Conservation (phyloP, 1,140 invertebrate genomes). For the Potamilus streckersoni region DNA sequence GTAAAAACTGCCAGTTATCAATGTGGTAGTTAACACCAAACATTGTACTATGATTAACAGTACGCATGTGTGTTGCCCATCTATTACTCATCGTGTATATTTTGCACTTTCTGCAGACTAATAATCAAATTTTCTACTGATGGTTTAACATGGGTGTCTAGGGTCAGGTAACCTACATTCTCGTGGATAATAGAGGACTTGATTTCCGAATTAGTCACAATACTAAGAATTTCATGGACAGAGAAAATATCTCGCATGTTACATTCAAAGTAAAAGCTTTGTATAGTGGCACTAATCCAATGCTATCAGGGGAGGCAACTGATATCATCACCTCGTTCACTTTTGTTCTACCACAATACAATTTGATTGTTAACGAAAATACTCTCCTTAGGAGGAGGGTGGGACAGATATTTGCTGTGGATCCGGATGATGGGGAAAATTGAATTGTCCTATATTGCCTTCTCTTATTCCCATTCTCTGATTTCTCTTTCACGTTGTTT, state of each 20-base stretch:
- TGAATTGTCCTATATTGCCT: conserved; percentile 81
- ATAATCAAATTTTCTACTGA: conserved; percentile 37
- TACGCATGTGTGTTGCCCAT: no score
- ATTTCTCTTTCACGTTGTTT: conserved; percentile 37
- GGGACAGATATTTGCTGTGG: conserved; percentile 85
- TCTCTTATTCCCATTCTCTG: conserved; percentile 18
- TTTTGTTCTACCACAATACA: conserved; percentile 42
- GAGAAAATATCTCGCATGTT: conserved; percentile 71
- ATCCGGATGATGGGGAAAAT: conserved; percentile 91
- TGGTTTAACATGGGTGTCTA: conserved; percentile 69
- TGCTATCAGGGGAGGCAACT: conserved; percentile 72
- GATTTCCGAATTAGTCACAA: conserved; percentile 84
- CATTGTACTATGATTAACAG: no score
- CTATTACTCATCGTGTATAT: no score
- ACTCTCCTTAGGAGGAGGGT: conserved; percentile 80
- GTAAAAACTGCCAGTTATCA: no score
- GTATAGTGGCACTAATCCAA: conserved; percentile 85
- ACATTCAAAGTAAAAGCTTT: conserved; percentile 47
- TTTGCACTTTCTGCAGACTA: not conserved
- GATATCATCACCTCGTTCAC: conserved; percentile 47
- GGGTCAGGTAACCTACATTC: conserved; percentile 34
- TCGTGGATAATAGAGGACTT: conserved; percentile 13
- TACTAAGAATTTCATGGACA: conserved; percentile 84
- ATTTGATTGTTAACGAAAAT: conserved; percentile 75
- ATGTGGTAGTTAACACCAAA: no score